A percentile compares a stretch with the other conserved stretches of the same genome.
phyloP scores from a whole-genome alignment of 1,140 invertebrate genomes.

The Temnothorax nylanderi region DNA sequence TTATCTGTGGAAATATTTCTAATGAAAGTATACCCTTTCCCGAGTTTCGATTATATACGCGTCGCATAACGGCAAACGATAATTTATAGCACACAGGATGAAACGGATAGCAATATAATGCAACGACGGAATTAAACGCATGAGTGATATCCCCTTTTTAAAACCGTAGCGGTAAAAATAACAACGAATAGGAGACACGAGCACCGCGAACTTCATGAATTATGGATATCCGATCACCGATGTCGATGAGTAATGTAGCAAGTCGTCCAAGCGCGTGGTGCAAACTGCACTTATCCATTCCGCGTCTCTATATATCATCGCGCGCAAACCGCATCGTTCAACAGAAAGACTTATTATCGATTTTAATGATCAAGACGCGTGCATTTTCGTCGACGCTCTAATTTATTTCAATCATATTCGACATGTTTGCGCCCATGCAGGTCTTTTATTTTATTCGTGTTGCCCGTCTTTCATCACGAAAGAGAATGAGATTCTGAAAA shows the following conservation, averaged over 20 bases:
- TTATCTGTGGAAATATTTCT: not conserved
- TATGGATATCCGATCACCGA: conserved; percentile 4
- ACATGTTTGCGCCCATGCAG: not conserved
- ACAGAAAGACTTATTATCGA: conserved; percentile 45
- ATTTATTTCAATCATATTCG: conserved; percentile 10
- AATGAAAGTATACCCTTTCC: not conserved
- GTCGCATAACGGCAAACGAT: not conserved
- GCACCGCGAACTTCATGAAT: conserved; percentile 22
- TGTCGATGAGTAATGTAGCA: conserved; percentile 24
- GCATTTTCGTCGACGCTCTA: not conserved
- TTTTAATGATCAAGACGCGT: conserved; percentile 20
- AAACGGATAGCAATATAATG: no score
- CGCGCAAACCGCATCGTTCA: not conserved
- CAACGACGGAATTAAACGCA: not conserved
- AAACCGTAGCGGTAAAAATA: not conserved
- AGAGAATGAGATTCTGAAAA: not conserved
- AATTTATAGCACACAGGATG: not conserved
- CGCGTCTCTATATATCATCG: conserved; percentile 18
- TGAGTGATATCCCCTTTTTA: not conserved
- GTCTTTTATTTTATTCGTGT: not conserved
- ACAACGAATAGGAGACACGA: not conserved
- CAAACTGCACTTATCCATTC: conserved; percentile 37
- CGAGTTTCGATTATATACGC: not conserved
- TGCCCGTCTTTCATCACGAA: not conserved
- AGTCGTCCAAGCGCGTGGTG: not conserved